Evolutionary conservation across 2,113 vertebrate genomes (phyloP).

Genomic region (Catharus bicknelli): DNA sequence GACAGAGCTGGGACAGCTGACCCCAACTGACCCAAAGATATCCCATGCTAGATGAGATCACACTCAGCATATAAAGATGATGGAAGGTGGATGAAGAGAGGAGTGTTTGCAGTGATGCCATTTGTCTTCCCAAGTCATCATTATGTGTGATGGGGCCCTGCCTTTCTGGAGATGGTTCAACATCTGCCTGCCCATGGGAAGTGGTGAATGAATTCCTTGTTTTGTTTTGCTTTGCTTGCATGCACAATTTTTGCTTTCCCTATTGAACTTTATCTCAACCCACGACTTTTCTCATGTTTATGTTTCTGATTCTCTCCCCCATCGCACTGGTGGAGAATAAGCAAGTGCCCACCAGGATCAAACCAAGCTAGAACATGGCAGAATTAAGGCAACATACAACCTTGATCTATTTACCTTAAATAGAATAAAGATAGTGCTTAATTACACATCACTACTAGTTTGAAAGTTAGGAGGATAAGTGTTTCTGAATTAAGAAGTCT

Average conservation of each 20-base stretch:
- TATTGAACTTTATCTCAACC: background rate
- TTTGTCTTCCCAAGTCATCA: fast-evolving
- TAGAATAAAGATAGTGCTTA: background rate
- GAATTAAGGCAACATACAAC: background rate
- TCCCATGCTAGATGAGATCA: background rate
- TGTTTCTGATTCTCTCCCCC: background rate
- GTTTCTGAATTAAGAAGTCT: background rate
- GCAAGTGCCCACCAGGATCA: fast-evolving
- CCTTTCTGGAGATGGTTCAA: background rate
- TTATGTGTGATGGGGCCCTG: background rate
- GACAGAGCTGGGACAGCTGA: background rate
- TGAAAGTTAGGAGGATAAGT: background rate
- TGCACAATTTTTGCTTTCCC: background rate
- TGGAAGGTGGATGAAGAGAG: background rate
- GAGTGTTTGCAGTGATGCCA: background rate
- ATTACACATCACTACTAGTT: background rate
- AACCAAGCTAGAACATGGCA: background rate
- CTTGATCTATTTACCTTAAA: background rate
- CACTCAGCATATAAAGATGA: background rate
- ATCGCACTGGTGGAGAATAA: fast-evolving
- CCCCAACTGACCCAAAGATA: background rate
- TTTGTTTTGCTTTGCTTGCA: background rate
- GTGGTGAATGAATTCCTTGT: background rate
- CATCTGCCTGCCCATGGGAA: background rate
- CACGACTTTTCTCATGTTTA: background rate